Conservation (phyloP, 2,888 invertebrate species). For the Polymixis lichenea region DNA sequence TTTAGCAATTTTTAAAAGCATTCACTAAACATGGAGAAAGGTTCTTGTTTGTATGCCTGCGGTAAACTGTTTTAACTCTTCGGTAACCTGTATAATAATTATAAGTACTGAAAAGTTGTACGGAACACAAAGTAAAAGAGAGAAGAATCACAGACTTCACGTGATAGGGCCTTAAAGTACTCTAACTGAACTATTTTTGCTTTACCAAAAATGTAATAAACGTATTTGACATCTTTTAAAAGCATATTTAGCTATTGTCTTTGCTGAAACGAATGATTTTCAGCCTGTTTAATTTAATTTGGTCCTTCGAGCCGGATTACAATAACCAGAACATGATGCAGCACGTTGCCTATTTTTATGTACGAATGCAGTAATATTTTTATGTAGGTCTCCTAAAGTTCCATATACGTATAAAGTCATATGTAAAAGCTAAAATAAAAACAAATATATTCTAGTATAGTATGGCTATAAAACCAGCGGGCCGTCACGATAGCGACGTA, state of each 20-base stretch:
- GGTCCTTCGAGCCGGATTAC: not conserved
- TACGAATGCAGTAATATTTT: not conserved
- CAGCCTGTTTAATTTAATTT: not conserved
- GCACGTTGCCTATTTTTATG: not conserved
- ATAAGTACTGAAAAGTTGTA: not conserved
- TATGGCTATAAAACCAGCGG: slow-evolving; percentile 67
- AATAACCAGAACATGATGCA: too few relatives aligned
- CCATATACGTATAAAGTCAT: not conserved
- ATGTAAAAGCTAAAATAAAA: slow-evolving; percentile 34
- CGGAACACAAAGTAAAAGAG: not conserved
- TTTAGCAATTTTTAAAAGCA: not conserved
- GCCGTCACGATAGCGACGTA: slow-evolving; percentile 75
- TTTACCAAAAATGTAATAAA: not conserved
- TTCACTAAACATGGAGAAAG: not conserved
- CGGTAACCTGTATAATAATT: not conserved
- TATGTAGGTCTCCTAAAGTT: not conserved
- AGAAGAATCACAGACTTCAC: not conserved
- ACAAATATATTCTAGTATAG: slow-evolving; percentile 65
- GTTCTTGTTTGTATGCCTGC: not conserved
- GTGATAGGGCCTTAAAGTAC: not conserved
- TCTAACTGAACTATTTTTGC: not conserved
- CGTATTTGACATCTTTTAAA: not conserved
- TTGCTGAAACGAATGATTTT: not conserved
- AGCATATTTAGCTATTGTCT: not conserved
- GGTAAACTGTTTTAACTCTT: not conserved